phyloP scores from a whole-genome alignment of 2,888 invertebrate genomes.

The Anarsia innoxiella region DNA sequence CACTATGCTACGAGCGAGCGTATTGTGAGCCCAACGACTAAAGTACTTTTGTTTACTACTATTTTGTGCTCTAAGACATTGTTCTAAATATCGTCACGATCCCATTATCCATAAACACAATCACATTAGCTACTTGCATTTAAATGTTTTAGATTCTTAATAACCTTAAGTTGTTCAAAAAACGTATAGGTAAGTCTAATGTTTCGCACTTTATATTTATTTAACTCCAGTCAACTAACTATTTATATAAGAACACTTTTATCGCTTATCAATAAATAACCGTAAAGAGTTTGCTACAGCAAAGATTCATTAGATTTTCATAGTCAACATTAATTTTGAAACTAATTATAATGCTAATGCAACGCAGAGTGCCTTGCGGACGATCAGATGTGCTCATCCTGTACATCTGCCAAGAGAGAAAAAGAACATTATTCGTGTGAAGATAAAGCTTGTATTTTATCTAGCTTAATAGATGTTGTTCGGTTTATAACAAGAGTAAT shows the following conservation, averaged over 20 bases:
- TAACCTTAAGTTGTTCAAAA: background rate
- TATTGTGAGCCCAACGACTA: background rate
- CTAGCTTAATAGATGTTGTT: too few species aligned
- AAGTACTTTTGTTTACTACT: too few species aligned
- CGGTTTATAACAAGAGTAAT: too few species aligned
- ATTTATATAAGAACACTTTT: constrained; percentile 67
- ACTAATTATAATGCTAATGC: constrained; percentile 23
- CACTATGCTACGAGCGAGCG: background rate
- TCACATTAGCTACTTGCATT: background rate
- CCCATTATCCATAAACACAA: background rate
- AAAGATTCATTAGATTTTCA: constrained; percentile 22
- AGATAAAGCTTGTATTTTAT: too few species aligned
- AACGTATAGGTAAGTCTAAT: constrained; percentile 18
- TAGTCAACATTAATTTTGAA: constrained; percentile 32
- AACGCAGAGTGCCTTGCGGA: constrained; percentile 46
- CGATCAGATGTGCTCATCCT: constrained; percentile 82
- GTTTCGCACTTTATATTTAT: constrained; percentile 23
- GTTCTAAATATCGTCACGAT: constrained; percentile 1
- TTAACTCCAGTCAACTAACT: constrained; percentile 39
- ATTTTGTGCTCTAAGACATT: background rate
- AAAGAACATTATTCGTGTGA: constrained; percentile 76
- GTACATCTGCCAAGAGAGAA: constrained; percentile 80
- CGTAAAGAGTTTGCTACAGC: constrained; percentile 31
- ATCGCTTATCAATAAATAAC: constrained; percentile 47
- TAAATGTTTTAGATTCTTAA: background rate